Evolutionary conservation across 2,113 vertebrate genomes (phyloP).

Genomic region (Salvelinus fontinalis): DNA sequence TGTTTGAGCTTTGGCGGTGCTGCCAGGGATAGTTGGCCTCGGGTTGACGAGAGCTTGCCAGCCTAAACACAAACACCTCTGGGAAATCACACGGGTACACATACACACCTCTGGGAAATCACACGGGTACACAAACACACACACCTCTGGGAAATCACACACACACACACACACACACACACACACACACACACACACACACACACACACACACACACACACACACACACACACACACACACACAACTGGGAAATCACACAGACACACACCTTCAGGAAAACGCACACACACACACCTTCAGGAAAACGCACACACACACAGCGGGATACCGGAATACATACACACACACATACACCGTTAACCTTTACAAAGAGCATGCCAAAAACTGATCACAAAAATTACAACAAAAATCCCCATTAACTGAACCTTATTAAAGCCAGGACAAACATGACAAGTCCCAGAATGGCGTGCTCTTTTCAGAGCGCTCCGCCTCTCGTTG

Average conservation of each 20-base stretch:
- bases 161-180: not conserved
- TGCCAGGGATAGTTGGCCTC: conserved; percentile 12
- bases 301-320: not conserved
- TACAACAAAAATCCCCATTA: no score
- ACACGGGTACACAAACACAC: not conserved
- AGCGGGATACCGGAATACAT: not conserved
- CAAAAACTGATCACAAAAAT: not conserved
- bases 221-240: not conserved
- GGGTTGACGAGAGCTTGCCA: conserved; percentile 8
- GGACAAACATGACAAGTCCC: conserved; percentile 15
- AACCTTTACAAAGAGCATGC: conserved; percentile 20
- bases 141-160: no score
- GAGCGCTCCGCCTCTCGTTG: not conserved
- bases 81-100: conserved; percentile 26
- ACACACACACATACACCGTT: conserved; percentile 1
- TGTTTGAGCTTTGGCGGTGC: conserved; percentile 7
- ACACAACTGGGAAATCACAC: not conserved
- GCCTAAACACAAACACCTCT: conserved; percentile 21
- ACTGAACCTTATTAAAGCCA: no score
- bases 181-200: conserved; percentile 18
- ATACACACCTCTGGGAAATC: no score
- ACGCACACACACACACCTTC: not conserved
- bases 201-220: conserved; percentile 17
- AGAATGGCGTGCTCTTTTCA: conserved; percentile 20
- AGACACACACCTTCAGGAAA: not conserved